Evolutionary conservation across 2,888 invertebrate species (phyloP).

Genomic region (Ormyrus thymus): DNA sequence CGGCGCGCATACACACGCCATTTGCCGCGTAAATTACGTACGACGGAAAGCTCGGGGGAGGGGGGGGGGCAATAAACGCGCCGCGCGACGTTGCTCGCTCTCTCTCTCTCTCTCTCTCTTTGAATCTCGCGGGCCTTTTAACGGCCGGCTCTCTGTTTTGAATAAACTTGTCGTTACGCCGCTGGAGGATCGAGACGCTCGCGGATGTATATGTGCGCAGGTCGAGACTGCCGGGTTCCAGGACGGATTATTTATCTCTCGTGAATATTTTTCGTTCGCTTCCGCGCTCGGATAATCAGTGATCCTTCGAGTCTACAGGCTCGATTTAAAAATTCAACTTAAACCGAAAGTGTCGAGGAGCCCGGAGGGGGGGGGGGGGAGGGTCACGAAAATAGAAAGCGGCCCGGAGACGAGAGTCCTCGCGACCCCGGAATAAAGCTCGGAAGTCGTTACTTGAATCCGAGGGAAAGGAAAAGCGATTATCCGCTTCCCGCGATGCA

Average conservation of each 20-base stretch:
- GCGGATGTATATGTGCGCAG: neutral
- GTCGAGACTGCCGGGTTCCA: neutral
- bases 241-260: too few species aligned
- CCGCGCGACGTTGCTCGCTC: neutral
- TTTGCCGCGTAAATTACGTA: slow-evolving; percentile 29
- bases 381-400: neutral
- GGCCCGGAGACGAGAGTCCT: neutral
- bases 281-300: neutral
- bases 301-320: neutral
- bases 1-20: neutral
- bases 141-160: slow-evolving; percentile 7
- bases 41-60: neutral
- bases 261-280: neutral
- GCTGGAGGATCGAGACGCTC: neutral
- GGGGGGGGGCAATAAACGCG: neutral
- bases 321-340: neutral
- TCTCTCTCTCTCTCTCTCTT: slow-evolving; percentile 4
- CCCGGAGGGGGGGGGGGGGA: neutral
- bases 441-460: slow-evolving; percentile 37
- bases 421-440: neutral
- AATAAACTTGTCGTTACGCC: slow-evolving; percentile 35
- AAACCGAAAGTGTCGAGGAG: neutral
- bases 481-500: slow-evolving; percentile 1
- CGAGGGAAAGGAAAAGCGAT: slow-evolving; percentile 37
- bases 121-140: slow-evolving; percentile 33